These are phyloP conservation scores for Platygyra sinensis DNA, from an alignment of 64 coral and sea anemone genomes.

Conservation along the genomic window DNA sequence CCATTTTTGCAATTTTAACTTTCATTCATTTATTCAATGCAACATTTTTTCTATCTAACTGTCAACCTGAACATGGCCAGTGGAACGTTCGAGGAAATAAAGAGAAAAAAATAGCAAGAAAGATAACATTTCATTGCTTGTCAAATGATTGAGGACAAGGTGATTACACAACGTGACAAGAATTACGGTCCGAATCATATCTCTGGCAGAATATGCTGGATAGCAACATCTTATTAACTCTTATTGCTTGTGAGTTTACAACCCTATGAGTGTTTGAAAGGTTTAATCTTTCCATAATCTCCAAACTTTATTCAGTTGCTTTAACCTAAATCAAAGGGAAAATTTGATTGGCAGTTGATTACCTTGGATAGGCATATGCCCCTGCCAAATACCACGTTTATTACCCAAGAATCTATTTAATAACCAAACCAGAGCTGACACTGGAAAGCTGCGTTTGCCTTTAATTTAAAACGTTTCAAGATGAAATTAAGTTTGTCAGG, in stretches of 20 bases:
- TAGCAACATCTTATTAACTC: neutral
- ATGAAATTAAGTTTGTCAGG: slow-evolving; percentile 1
- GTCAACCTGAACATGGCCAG: neutral
- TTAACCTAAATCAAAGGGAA: neutral
- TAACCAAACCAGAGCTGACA: neutral
- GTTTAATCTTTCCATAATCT: slow-evolving; percentile 23
- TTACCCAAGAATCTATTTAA: slow-evolving; percentile 26
- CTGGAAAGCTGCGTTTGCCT: slow-evolving; percentile 27
- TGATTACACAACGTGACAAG: neutral
- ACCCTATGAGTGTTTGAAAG: neutral
- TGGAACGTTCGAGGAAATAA: neutral
- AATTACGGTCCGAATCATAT: neutral
- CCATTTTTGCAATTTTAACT: too few relatives aligned
- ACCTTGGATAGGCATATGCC: neutral
- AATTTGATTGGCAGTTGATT: neutral
- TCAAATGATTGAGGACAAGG: neutral
- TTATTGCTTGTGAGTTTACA: neutral
- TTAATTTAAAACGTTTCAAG: slow-evolving; percentile 22
- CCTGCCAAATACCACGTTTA: neutral
- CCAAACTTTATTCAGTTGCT: slow-evolving; percentile 25
- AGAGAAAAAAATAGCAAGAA: neutral
- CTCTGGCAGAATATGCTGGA: neutral
- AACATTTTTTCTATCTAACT: neutral
- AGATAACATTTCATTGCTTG: neutral
- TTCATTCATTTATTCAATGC: neutral